Evolutionary conservation across 2,888 invertebrate species (phyloP), one percentile per base, ranked within the genome.

Genomic region (Hirtodrosophila trivittata): DNA sequence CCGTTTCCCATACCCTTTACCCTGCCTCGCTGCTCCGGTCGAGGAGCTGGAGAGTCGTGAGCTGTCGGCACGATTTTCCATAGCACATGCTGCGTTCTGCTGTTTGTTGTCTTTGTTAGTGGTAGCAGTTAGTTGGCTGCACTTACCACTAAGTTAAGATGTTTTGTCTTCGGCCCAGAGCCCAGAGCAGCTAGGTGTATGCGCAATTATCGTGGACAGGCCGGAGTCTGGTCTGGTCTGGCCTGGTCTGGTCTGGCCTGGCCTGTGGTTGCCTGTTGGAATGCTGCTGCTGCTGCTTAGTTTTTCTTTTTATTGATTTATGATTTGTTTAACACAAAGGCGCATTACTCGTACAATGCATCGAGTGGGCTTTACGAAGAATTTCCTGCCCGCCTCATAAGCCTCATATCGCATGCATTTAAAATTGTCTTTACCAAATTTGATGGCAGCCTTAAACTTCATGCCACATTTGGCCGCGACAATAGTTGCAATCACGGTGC

Each of bases 81-180:
- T 52, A 86, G 82, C 82, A 87, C 87, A 87, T 82, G 82, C 82
- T 87, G 82, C 84, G 82, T 83, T 87, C 82, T 82, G 80, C 75
- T 55, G 82, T 78, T 72, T 80, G 80, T 81, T 81, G 80, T 81
- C 80, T 81, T 81, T 81, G 80, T 81, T 81, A 81, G 87, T 81
- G 87, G 80, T 81, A 81, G 87, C 80, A 81, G 80, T 81, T 86
- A 81, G 80, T 76, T 78, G 82, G 59, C 87, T 75, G 73, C 87
- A 87, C 82, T 81, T 84, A 86, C 87, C 87, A 85, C 86, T 87
- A 87, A 82, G 82, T 87, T 82, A 82, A 82, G 82, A 82, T 82
- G 82, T 82, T 82, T 82, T 82, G 82, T 82, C 83, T 87, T 68
- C 37, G 50, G 51, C 56, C 46, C 57, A 54, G 46, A 8, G 8